These are phyloP conservation scores for Rhagophthalmus giganteus DNA, from an alignment of 2,888 invertebrate genomes.

Conservation along the genomic window DNA sequence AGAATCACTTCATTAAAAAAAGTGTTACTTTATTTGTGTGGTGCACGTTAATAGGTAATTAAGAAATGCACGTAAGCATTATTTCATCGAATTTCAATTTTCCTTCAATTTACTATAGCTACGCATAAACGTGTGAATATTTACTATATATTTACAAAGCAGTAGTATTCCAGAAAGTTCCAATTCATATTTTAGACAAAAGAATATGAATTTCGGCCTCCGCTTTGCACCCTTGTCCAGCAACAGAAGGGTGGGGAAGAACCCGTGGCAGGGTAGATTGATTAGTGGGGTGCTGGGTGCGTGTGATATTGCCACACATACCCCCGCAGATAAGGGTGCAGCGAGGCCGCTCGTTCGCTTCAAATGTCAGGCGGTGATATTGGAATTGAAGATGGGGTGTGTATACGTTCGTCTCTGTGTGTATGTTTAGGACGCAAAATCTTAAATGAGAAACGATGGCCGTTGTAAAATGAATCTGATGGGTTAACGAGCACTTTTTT, in stretches of 20 bases:
- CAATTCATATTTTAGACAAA: slow-evolving; percentile 27
- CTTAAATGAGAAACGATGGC: slow-evolving; percentile 37
- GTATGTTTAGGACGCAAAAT: slow-evolving; percentile 43
- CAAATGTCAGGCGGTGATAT: slow-evolving; percentile 41
- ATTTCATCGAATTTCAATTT: no score
- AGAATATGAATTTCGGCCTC: slow-evolving; percentile 29
- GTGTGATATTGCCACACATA: slow-evolving; percentile 45
- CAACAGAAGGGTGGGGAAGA: slow-evolving; percentile 33
- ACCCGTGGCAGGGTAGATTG: slow-evolving; percentile 48
- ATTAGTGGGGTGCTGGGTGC: slow-evolving; percentile 53
- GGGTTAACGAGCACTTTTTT: slow-evolving; percentile 24
- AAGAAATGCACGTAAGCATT: no score
- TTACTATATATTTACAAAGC: no score
- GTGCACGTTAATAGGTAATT: no score
- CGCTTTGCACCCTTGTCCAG: slow-evolving; percentile 37
- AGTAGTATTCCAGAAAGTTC: no score
- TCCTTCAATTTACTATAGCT: no score
- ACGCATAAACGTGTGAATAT: no score
- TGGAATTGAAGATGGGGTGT: slow-evolving; percentile 39
- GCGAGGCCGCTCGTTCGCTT: slow-evolving; percentile 40
- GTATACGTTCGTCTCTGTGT: slow-evolving; percentile 39
- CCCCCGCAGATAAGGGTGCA: slow-evolving; percentile 47
- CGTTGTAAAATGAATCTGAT: slow-evolving; percentile 7
- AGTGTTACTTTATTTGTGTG: no score
- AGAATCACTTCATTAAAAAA: no score